Percentiles rank a stretch among this genome's conserved stretches.
Evolutionary conservation across 1,140 invertebrate genomes (phyloP).

Genomic region (Stegodyphus dumicola): DNA sequence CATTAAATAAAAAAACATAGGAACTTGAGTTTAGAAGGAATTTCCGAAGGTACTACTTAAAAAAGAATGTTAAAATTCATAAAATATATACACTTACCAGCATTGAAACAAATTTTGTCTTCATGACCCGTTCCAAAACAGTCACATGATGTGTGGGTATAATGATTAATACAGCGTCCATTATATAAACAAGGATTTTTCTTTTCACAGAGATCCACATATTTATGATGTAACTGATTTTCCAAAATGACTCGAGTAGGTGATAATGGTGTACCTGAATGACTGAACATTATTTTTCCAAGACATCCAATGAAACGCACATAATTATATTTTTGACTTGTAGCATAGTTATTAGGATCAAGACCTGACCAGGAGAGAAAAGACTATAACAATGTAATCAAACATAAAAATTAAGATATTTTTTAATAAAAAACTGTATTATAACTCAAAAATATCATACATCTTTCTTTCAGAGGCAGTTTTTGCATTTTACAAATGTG

Average conservation of each 20-base stretch:
- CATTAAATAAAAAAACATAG: too few relatives aligned
- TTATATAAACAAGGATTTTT: slow-evolving; percentile 86
- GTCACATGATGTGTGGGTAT: slow-evolving; percentile 85
- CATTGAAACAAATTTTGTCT: slow-evolving; percentile 79
- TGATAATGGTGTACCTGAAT: slow-evolving; percentile 64
- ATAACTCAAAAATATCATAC: too few relatives aligned
- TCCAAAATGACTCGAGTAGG: slow-evolving; percentile 49
- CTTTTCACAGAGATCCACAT: slow-evolving; percentile 76
- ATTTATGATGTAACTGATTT: slow-evolving; percentile 63
- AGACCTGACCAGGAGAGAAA: slow-evolving; percentile 69
- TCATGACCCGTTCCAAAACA: slow-evolving; percentile 93
- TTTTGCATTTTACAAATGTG: too few relatives aligned
- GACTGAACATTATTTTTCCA: slow-evolving; percentile 82
- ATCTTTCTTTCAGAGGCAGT: too few relatives aligned
- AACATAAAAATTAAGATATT: slow-evolving; percentile 16
- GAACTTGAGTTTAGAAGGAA: too few relatives aligned
- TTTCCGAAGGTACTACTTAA: neutral
- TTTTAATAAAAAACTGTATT: neutral
- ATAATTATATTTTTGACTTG: slow-evolving; percentile 89
- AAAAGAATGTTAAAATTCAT: slow-evolving; percentile 21
- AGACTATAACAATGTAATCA: too few relatives aligned
- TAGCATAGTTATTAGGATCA: slow-evolving; percentile 84
- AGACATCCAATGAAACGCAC: slow-evolving; percentile 93
- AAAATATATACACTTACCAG: slow-evolving; percentile 29
- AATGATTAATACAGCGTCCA: slow-evolving; percentile 88